Conservation (phyloP, 2,888 invertebrate genomes). For the Limnephilus lunatus region DNA sequence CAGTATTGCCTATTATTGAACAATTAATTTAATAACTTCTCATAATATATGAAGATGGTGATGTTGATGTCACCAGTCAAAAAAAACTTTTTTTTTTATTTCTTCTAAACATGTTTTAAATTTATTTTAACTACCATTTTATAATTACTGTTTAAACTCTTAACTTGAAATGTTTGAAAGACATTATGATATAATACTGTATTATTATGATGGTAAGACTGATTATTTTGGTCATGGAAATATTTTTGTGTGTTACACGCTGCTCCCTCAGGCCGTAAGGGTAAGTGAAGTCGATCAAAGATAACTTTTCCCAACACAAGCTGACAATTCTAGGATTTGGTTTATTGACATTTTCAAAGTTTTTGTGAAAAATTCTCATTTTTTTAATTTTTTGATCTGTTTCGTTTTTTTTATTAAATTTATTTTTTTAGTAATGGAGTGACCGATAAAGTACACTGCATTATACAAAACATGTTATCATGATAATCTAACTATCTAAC, state of each 20-base stretch:
- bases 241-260: slow-evolving; percentile 76
- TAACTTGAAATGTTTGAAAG: background rate
- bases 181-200: background rate
- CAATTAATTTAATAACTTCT: background rate
- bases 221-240: slow-evolving; percentile 73
- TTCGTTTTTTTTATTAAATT: too few relatives aligned
- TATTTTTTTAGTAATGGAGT: too few relatives aligned
- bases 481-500: too few relatives aligned
- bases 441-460: background rate
- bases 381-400: too few relatives aligned
- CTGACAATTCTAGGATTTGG: too few relatives aligned
- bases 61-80: background rate
- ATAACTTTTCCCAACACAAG: too few relatives aligned
- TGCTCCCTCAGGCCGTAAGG: slow-evolving; percentile 76
- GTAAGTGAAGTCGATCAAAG: slow-evolving; percentile 69
- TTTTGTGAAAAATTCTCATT: too few relatives aligned
- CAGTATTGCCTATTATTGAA: background rate
- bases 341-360: too few relatives aligned
- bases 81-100: background rate
- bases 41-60: background rate
- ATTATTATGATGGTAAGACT: slow-evolving; percentile 8
- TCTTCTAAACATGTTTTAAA: background rate
- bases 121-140: background rate
- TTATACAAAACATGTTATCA: background rate
- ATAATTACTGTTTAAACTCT: background rate